Conservation (phyloP, 2,797 vertebrate species). For the Poliocrania exsul region DNA sequence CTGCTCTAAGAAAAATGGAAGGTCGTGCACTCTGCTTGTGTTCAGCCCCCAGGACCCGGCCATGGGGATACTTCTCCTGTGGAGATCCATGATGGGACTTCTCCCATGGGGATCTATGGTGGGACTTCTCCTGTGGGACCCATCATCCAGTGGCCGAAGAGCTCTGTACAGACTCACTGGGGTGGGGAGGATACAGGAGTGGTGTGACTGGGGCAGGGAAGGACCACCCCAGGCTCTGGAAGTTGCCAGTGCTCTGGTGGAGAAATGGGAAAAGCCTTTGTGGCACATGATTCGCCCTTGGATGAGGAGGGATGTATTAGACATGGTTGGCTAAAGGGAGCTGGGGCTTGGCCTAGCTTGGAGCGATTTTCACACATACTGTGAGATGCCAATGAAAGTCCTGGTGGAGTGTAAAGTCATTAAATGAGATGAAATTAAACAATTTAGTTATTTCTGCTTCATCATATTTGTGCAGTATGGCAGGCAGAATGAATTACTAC, state of each 20-base stretch:
- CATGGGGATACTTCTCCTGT: no score
- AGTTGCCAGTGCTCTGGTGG: background rate
- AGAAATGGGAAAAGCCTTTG: background rate
- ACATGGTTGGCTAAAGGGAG: conserved; percentile 41
- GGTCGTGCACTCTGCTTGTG: background rate
- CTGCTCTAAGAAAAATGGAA: background rate
- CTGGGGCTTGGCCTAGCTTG: conserved; percentile 27
- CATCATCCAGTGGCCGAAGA: background rate
- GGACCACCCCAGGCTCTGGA: background rate
- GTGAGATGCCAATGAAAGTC: conserved; percentile 49
- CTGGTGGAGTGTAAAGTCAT: conserved; percentile 52
- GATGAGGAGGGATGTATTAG: background rate
- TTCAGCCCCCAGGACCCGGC: background rate
- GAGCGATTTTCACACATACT: conserved; percentile 47
- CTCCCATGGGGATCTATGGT: background rate
- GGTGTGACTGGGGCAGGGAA: background rate
- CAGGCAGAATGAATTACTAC: conserved; percentile 73
- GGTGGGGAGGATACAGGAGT: background rate
- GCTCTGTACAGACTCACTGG: background rate
- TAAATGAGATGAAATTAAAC: conserved; percentile 54
- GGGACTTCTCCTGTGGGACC: background rate
- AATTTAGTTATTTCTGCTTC: conserved; percentile 68
- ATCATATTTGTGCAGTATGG: conserved; percentile 74
- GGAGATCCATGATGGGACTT: background rate
- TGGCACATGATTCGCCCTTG: background rate